These are phyloP conservation scores for Pterois miles DNA, from an alignment of 2,797 vertebrate genomes.

Conservation along the genomic window DNA sequence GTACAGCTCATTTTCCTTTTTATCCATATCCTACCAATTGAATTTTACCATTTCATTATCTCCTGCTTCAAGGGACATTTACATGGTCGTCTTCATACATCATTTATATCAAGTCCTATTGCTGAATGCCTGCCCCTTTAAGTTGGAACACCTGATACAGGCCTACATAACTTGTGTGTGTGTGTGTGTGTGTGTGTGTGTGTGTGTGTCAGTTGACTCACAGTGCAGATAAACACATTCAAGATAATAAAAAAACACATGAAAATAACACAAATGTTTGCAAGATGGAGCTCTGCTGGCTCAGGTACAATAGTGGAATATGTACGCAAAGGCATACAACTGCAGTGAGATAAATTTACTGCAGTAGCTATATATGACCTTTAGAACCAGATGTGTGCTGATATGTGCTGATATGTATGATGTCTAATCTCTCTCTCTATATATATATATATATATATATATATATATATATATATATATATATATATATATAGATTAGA, in stretches of 20 bases:
- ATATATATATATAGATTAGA: no score
- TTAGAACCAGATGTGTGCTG: not conserved
- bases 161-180: not conserved
- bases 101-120: not conserved
- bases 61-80: not conserved
- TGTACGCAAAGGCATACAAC: not conserved
- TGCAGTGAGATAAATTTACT: not conserved
- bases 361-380: not conserved
- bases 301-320: not conserved
- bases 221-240: constrained; percentile 4
- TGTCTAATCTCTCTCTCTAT: no score
- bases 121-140: not conserved
- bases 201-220: not conserved
- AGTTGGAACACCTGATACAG: not conserved
- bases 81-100: not conserved
- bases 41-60: not conserved
- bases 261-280: not conserved
- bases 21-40: not conserved
- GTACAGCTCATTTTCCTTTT: not conserved
- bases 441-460: no score
- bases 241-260: not conserved
- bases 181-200: not conserved
- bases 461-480: no score
- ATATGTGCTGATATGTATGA: not conserved
- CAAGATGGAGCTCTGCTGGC: not conserved